phyloP scores from a whole-genome alignment of 2,113 vertebrate species.

The Pelmatolapia mariae region DNA sequence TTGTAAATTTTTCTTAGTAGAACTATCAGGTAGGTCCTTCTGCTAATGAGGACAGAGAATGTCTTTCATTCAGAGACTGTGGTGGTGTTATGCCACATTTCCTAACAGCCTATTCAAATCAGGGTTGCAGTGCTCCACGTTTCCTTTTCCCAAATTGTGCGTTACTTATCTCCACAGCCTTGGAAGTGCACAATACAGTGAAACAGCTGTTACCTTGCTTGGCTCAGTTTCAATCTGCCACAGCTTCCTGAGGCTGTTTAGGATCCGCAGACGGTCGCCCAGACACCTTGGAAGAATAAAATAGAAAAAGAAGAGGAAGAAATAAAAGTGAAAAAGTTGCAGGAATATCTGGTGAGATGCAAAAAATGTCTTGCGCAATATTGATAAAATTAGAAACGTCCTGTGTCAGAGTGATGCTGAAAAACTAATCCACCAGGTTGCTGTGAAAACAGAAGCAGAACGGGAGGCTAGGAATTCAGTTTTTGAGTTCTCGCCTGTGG shows the following conservation, averaged over 20 bases:
- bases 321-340: not conserved
- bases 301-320: not conserved
- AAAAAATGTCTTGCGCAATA: not conserved
- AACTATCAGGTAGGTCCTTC: not conserved
- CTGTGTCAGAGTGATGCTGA: not conserved
- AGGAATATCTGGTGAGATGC: not conserved
- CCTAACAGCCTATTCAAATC: not conserved
- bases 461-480: not conserved
- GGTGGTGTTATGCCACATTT: not conserved
- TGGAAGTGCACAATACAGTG: not conserved
- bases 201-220: constrained; percentile 77
- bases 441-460: not conserved
- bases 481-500: not conserved
- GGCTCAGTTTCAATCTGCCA: constrained; percentile 48
- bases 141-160: not conserved
- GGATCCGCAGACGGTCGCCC: constrained; percentile 60
- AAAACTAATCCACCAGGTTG: not conserved
- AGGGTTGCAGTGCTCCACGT: not conserved
- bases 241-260: constrained; percentile 66
- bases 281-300: constrained; percentile 52
- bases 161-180: not conserved
- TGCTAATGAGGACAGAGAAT: accelerated
- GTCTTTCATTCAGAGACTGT: not conserved
- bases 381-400: not conserved
- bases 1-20: not conserved